Percentiles rank a stretch among this genome's conserved stretches.
Conservation (phyloP, 2,113 vertebrate genomes). For the Macquaria ambigua region DNA sequence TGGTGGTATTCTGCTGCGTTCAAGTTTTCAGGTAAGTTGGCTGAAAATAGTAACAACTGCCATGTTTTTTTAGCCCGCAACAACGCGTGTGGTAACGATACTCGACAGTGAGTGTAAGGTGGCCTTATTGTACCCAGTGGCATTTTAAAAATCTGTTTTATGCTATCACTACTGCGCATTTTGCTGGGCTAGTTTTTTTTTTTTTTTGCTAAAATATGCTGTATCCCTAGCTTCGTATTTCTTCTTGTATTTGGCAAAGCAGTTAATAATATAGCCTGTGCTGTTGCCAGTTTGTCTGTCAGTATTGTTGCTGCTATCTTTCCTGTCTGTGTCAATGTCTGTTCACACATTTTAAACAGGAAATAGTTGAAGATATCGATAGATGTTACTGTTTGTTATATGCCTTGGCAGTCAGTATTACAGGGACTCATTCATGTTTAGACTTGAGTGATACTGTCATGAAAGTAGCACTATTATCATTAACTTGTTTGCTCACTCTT, state of each 20-base stretch:
- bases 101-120: not conserved
- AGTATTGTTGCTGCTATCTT: not conserved
- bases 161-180: not conserved
- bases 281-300: not conserved
- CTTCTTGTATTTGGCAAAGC: not conserved
- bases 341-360: not conserved
- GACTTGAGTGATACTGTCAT: not conserved
- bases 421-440: not conserved
- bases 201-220: not conserved
- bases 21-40: constrained; percentile 50
- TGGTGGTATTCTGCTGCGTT: constrained; percentile 1
- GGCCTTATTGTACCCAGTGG: not conserved
- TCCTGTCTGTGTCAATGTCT: not conserved
- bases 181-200: not conserved
- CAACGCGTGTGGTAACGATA: not conserved
- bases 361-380: not conserved
- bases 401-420: not conserved
- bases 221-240: not conserved
- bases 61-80: not conserved
- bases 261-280: not conserved
- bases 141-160: not conserved
- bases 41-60: not conserved
- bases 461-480: not conserved
- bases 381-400: not conserved
- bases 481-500: not conserved